These are phyloP conservation scores for Mohoua ochrocephala DNA, from an alignment of 2,113 vertebrate genomes.

Conservation along the genomic window DNA sequence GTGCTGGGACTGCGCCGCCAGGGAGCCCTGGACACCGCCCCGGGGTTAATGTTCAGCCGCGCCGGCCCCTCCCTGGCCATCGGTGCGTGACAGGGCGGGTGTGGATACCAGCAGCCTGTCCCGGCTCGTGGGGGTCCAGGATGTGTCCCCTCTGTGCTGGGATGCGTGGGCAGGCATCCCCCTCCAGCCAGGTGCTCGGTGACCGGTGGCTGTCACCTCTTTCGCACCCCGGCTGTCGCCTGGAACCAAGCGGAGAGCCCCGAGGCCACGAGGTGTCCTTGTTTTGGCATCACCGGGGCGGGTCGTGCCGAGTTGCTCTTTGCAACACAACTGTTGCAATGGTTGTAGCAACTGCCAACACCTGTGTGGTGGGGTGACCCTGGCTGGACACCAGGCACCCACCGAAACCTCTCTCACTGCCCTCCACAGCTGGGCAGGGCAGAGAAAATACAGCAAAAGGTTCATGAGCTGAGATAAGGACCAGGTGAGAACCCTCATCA, in stretches of 20 bases:
- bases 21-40: background rate
- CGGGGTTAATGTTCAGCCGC: background rate
- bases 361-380: background rate
- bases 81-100: rapidly evolving
- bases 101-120: background rate
- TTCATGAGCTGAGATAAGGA: background rate
- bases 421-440: background rate
- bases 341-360: background rate
- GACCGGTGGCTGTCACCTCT: background rate
- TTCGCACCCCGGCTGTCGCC: rapidly evolving
- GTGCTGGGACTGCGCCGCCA: rapidly evolving
- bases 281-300: background rate
- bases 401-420: background rate
- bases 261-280: rapidly evolving
- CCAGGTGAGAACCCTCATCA: background rate
- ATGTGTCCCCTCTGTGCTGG: background rate
- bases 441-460: background rate
- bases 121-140: rapidly evolving
- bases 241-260: rapidly evolving
- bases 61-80: background rate
- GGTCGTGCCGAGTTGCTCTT: background rate
- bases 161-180: rapidly evolving
- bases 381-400: background rate
- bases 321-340: background rate
- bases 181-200: background rate